Percentiles rank a stretch among this genome's conserved stretches.
phyloP scores from a whole-genome alignment of 1,140 invertebrate species.

The Cepaea nemoralis region DNA sequence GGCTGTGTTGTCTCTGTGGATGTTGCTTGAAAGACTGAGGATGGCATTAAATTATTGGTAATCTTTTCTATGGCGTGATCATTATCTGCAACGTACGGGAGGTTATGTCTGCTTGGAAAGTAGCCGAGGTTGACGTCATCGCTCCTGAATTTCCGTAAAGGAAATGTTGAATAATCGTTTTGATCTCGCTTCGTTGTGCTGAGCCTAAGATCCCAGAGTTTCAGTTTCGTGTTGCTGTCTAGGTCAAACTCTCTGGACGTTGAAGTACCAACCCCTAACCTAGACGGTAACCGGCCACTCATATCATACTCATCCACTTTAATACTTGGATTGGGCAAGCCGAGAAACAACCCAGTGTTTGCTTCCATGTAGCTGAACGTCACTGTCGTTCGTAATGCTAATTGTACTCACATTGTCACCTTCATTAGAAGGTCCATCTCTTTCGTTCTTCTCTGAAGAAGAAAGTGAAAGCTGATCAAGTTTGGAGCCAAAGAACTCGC shows the following conservation, averaged over 20 bases:
- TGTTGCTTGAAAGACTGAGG: neutral
- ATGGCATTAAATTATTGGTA: neutral
- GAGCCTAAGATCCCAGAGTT: slow-evolving; percentile 31
- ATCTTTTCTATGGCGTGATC: neutral
- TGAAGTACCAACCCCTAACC: neutral
- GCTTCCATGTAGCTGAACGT: neutral
- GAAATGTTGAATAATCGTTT: slow-evolving; percentile 38
- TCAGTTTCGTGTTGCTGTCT: slow-evolving; percentile 23
- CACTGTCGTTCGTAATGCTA: neutral
- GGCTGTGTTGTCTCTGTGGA: neutral
- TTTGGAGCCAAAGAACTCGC: neutral
- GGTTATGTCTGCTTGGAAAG: neutral
- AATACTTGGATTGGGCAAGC: neutral
- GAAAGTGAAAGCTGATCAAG: no score
- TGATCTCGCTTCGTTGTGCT: slow-evolving; percentile 13
- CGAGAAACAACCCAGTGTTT: neutral
- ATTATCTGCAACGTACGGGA: neutral
- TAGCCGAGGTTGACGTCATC: neutral
- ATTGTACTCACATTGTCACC: no score
- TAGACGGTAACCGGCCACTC: neutral
- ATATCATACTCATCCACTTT: neutral
- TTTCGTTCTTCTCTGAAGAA: no score
- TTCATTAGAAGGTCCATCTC: no score
- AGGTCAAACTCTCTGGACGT: neutral
- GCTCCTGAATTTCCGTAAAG: neutral